phyloP scores from a whole-genome alignment of 2,797 vertebrate genomes.

The Sebastes itinus region DNA sequence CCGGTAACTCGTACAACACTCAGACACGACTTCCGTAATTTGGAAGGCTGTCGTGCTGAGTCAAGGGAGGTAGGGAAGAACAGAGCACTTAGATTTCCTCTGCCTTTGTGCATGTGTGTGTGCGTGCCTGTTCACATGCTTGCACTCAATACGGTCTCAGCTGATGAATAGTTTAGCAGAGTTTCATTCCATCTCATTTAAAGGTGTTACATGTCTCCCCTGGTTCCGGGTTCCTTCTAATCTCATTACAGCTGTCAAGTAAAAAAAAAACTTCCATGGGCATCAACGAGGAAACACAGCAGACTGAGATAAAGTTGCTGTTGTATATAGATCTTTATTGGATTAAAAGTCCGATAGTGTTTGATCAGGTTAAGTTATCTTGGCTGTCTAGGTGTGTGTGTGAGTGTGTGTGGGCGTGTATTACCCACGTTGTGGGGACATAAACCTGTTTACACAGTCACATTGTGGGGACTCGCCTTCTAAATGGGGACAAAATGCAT shows the following conservation, averaged over 20 bases:
- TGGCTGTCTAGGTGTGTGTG: background rate
- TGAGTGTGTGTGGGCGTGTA: no score
- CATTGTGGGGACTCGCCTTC: no score
- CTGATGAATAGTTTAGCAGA: constrained; percentile 66
- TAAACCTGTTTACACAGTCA: no score
- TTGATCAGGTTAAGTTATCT: constrained; percentile 35
- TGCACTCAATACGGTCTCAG: constrained; percentile 34
- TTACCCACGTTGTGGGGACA: no score
- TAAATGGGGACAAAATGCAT: no score
- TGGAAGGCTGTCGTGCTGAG: constrained; percentile 22
- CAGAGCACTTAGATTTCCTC: constrained; percentile 5
- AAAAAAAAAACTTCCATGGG: constrained; percentile 14
- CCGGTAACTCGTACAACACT: constrained; percentile 31
- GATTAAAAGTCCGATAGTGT: constrained; percentile 21
- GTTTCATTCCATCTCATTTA: constrained; percentile 65
- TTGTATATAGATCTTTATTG: background rate
- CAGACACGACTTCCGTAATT: constrained; percentile 31
- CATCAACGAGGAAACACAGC: constrained; percentile 8
- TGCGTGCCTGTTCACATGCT: background rate
- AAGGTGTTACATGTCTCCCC: constrained; percentile 49
- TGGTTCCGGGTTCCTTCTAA: constrained; percentile 47
- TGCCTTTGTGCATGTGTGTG: background rate
- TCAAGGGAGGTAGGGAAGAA: constrained; percentile 25
- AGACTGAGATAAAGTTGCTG: constrained; percentile 29
- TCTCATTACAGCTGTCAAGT: constrained; percentile 49